Evolutionary conservation across 2,888 invertebrate species (phyloP), one percentile per base, ranked within the genome.

Genomic region (Odontothrips loti): DNA sequence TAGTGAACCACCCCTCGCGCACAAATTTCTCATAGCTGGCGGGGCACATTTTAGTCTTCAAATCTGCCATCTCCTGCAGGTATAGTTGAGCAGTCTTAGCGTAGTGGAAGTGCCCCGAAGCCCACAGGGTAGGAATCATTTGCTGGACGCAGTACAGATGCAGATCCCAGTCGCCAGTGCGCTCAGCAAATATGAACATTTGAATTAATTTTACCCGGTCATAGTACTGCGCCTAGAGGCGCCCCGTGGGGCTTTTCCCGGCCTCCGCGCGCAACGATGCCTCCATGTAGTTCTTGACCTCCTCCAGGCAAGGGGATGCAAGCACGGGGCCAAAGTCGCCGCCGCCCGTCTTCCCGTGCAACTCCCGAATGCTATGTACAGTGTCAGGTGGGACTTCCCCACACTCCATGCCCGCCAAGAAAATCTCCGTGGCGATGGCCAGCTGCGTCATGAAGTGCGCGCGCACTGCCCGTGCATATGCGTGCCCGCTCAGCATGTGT

Each of bases 401-500:
- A 6, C 63, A 15, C 20, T 20, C 20, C 11, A 11, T 29, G 43
- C 27, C n/a, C 3, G 4, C n/a, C n/a, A n/a, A n/a, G n/a, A n/a
- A n/a, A n/a, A n/a, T n/a, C n/a, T n/a, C n/a, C n/a, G n/a, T n/a
- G n/a, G n/a, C n/a, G n/a, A n/a, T 12, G 9, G 9, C 75, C 85
- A 85, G 79, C 84, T 83, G 83, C n/a, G n/a, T n/a, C n/a, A 86
- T 82, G n/a, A 82, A 82, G 82, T 86, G 85, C 43, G 82, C 85
- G 80, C 85, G 82, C 23, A 85, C 84, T 80, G 84, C 85, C 43
- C 85, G 81, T 0, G 84, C 75, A 82, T 85, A 86, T 27, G 86
- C 85, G 81, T 86, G 85, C 10, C 86, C 86, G 75, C 82, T 80
- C 17, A 86, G 79, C 82, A 85, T 84, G 84, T 86, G 85, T 6